Conservation (phyloP, 2,888 invertebrate species). For the Tetropium fuscum region DNA sequence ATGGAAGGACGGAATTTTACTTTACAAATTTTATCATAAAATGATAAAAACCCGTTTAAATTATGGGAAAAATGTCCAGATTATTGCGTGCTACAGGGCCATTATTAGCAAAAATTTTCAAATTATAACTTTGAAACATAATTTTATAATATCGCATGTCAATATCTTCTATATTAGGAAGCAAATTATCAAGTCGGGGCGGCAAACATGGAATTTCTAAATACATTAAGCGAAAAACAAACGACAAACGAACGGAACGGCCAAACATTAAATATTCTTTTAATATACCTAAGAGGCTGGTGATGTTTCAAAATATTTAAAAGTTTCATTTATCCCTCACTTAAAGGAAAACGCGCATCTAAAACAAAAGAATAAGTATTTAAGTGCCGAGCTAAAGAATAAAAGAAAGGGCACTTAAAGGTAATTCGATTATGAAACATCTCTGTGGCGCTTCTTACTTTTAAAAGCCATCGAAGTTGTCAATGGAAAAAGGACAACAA, state of each 20-base stretch:
- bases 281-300: conserved; percentile 31
- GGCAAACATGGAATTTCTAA: conserved; percentile 32
- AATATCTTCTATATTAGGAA: conserved; percentile 59
- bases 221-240: conserved; percentile 24
- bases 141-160: conserved; percentile 63
- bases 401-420: conserved; percentile 59
- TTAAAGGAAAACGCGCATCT: conserved; percentile 47
- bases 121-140: conserved; percentile 61
- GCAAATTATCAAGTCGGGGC: conserved; percentile 49
- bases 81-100: conserved; percentile 56
- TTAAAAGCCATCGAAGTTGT: conserved; percentile 51
- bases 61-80: conserved; percentile 52
- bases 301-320: conserved; percentile 39
- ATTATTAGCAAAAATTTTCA: conserved; percentile 61
- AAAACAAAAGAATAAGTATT: conserved; percentile 54
- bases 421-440: conserved; percentile 56
- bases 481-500: conserved; percentile 39
- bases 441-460: conserved; percentile 53
- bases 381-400: conserved; percentile 55
- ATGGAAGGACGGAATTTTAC: conserved; percentile 42
- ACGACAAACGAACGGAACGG: conserved; percentile 10
- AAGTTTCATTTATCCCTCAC: conserved; percentile 44
- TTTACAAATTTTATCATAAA: conserved; percentile 45
- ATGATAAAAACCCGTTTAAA: conserved; percentile 37
- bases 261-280: conserved; percentile 16